Percentiles rank a stretch among this genome's conserved stretches.
Evolutionary conservation across 2,888 invertebrate genomes (phyloP).

Genomic region (Polyommatus iphigenia): DNA sequence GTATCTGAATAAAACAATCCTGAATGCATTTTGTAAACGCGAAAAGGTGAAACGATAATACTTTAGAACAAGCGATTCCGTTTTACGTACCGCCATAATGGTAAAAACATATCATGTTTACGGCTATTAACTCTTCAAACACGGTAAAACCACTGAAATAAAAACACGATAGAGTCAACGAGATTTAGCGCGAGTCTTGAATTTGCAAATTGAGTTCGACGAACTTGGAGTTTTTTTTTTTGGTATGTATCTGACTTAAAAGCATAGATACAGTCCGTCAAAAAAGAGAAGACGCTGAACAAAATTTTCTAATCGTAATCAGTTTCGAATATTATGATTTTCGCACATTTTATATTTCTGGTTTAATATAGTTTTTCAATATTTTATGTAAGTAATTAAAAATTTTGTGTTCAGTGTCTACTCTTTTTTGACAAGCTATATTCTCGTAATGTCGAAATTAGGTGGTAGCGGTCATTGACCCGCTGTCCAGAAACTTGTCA

Average conservation of each 20-base stretch:
- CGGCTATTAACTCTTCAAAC: slow-evolving; percentile 32
- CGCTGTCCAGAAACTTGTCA: no score
- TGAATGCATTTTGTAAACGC: neutral
- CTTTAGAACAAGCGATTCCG: neutral
- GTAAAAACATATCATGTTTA: slow-evolving; percentile 30
- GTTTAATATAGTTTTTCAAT: no score
- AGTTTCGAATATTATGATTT: no score
- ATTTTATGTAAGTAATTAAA: no score
- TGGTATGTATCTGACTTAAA: neutral
- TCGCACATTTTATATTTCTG: no score
- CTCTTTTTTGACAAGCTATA: no score
- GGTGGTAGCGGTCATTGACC: no score
- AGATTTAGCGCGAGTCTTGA: slow-evolving; percentile 3
- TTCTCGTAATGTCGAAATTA: no score
- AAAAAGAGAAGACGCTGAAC: no score
- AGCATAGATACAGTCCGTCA: no score
- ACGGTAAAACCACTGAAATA: slow-evolving; percentile 31
- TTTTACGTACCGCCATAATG: slow-evolving; percentile 6
- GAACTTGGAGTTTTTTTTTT: neutral
- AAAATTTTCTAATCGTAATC: no score
- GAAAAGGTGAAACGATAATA: neutral
- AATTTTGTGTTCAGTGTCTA: no score
- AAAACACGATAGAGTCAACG: slow-evolving; percentile 28
- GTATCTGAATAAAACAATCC: neutral
- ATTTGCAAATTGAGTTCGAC: neutral